phyloP scores from a whole-genome alignment of 2,797 vertebrate genomes.

The Halcyon smyrnensis region DNA sequence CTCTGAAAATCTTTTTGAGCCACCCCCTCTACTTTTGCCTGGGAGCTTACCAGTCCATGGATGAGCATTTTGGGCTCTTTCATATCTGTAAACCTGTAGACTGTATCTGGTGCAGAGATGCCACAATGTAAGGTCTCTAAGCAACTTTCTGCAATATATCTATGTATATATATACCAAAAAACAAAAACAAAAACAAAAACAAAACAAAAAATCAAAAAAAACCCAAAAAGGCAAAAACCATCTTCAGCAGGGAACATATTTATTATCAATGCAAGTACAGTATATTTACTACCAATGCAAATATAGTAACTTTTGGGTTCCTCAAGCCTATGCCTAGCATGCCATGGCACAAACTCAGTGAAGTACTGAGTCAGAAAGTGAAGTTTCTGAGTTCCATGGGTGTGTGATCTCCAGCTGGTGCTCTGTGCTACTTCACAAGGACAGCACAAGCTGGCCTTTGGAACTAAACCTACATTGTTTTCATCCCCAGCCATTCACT shows the following conservation, averaged over 20 bases:
- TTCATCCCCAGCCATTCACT: not conserved
- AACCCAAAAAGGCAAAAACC: not conserved
- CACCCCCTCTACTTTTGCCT: not conserved
- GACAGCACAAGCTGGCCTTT: not conserved
- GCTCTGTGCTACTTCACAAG: not conserved
- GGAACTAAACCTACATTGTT: not conserved
- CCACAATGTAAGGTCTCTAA: not conserved
- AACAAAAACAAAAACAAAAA: no score
- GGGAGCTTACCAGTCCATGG: not conserved
- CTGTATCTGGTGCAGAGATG: not conserved
- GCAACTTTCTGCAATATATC: not conserved
- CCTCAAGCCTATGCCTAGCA: not conserved
- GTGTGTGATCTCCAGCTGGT: not conserved
- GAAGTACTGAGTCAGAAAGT: accelerated
- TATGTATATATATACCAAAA: no score
- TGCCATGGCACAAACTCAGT: not conserved
- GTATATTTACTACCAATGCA: not conserved
- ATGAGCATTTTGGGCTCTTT: not conserved
- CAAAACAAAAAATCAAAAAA: no score
- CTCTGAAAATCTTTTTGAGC: not conserved
- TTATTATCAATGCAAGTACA: not conserved
- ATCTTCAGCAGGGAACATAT: not conserved
- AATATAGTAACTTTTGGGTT: not conserved
- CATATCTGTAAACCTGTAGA: not conserved
- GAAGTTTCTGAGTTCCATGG: not conserved